Evolutionary conservation across 2,113 vertebrate genomes (phyloP).

Genomic region (Terrapene triunguis): DNA sequence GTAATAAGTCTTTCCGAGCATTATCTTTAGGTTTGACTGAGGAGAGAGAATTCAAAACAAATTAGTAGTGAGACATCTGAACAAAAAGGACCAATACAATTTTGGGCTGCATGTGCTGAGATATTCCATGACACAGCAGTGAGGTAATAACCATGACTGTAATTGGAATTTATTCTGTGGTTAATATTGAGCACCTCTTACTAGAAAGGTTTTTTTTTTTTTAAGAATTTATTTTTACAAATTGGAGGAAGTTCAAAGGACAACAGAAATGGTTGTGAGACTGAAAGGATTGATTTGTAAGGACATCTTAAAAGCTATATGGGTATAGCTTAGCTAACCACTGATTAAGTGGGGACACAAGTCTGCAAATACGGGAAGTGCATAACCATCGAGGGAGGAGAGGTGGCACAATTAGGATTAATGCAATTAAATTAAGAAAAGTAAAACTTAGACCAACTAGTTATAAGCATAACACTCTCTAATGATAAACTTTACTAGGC

Average conservation of each 20-base stretch:
- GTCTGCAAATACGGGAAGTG: not conserved
- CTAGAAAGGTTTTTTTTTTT: not conserved
- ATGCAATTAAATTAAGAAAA: not conserved
- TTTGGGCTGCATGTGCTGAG: rapidly evolving
- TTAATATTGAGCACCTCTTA: not conserved
- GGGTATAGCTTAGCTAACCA: not conserved
- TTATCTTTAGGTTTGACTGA: not conserved
- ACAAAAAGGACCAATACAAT: not conserved
- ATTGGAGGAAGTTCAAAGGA: not conserved
- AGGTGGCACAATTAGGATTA: not conserved
- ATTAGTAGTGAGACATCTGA: not conserved
- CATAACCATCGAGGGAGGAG: not conserved
- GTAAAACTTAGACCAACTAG: not conserved
- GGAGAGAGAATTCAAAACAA: not conserved
- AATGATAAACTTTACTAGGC: not conserved
- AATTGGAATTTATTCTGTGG: not conserved
- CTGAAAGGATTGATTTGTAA: not conserved
- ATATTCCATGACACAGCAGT: rapidly evolving
- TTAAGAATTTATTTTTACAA: not conserved
- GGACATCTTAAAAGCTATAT: not conserved
- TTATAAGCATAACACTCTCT: not conserved
- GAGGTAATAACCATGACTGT: not conserved
- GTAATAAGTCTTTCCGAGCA: too few species aligned
- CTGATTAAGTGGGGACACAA: not conserved
- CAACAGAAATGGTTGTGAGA: not conserved